Evolutionary conservation across 2,797 vertebrate species (phyloP).

Genomic region (Sebastes nivosus): DNA sequence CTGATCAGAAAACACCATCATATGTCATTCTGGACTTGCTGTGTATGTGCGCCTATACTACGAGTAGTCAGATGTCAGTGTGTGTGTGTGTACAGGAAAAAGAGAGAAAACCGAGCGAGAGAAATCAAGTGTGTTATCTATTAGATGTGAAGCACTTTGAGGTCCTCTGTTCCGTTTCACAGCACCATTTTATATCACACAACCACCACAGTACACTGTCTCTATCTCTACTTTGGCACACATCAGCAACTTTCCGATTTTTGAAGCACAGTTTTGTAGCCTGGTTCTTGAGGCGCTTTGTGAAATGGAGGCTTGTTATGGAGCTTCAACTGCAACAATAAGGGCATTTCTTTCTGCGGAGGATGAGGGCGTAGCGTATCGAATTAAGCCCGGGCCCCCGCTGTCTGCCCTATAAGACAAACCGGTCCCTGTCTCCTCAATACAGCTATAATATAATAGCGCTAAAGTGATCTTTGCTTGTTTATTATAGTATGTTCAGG

Average conservation of each 20-base stretch:
- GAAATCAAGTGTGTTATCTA: background rate
- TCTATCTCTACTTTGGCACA: background rate
- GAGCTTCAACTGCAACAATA: constrained; percentile 8
- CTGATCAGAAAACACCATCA: background rate
- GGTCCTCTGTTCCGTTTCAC: background rate
- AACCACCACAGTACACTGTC: background rate
- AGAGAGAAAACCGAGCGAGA: background rate
- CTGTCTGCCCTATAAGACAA: constrained; percentile 19
- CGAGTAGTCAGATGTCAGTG: background rate
- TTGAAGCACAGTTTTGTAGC: background rate
- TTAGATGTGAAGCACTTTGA: background rate
- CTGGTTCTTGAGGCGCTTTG: background rate
- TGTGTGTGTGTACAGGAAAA: background rate
- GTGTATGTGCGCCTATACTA: background rate
- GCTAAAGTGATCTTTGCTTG: constrained; percentile 19
- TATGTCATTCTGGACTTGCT: background rate
- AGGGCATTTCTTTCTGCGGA: constrained; percentile 8
- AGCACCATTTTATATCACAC: background rate
- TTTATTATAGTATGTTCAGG: background rate
- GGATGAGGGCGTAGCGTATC: constrained; percentile 23
- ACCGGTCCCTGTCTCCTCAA: background rate
- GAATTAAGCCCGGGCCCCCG: background rate
- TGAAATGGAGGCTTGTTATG: constrained; percentile 18
- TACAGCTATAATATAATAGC: background rate
- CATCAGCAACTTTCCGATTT: constrained; percentile 24